A percentile compares a stretch with the other conserved stretches of the same genome.
phyloP scores from a whole-genome alignment of 2,888 invertebrate species.

The Trichogramma evanescens region DNA sequence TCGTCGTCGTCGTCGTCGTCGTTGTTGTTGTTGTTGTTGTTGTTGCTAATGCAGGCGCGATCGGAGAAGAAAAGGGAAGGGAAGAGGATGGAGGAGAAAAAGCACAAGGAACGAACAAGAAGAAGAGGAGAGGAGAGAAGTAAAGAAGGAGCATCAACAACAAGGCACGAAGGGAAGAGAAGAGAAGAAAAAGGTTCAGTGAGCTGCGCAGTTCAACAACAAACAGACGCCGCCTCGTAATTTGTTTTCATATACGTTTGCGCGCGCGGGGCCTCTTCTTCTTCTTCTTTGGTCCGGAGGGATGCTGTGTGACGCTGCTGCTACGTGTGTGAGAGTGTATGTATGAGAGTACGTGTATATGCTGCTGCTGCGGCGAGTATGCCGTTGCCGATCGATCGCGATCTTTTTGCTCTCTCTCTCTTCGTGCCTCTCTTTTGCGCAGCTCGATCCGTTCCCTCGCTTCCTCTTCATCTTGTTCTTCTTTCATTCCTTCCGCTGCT shows the following conservation, averaged over 20 bases:
- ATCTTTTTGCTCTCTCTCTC: constrained; percentile 4
- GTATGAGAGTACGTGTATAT: too few relatives aligned
- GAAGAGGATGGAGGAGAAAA: constrained; percentile 1
- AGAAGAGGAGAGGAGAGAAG: background rate
- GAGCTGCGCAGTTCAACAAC: constrained; percentile 32
- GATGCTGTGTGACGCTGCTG: too few relatives aligned
- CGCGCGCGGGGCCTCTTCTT: constrained; percentile 32
- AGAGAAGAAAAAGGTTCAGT: constrained; percentile 18
- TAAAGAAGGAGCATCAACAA: background rate
- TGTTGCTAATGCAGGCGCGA: background rate
- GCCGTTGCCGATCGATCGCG: background rate
- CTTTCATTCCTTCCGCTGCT: constrained; percentile 18
- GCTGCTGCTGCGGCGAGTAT: too few relatives aligned
- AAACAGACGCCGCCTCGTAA: constrained; percentile 46
- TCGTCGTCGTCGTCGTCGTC: too few relatives aligned
- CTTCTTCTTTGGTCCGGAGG: constrained; percentile 12
- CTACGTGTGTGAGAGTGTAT: too few relatives aligned
- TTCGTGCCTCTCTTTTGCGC: constrained; percentile 10
- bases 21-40: too few relatives aligned
- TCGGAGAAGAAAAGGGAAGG: background rate
- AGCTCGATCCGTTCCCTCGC: constrained; percentile 14
- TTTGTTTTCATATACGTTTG: constrained; percentile 44
- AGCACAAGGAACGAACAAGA: background rate
- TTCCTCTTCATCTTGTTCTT: constrained; percentile 20
- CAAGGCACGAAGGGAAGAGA: constrained; percentile 5